Evolutionary conservation across 2,797 vertebrate species (phyloP), one percentile per base, ranked within the genome.

Genomic region (Argya squamiceps): DNA sequence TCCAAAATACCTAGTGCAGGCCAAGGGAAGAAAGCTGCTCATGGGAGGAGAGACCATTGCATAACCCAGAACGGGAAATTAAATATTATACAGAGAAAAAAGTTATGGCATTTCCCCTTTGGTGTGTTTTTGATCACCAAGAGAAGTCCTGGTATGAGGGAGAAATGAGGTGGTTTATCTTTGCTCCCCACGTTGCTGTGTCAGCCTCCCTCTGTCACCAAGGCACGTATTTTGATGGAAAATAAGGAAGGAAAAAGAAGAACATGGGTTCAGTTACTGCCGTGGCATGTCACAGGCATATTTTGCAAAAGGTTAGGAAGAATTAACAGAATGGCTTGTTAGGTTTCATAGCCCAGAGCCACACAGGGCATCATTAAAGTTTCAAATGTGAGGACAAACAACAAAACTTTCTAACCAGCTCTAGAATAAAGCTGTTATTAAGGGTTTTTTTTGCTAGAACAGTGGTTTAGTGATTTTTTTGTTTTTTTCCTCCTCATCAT

Each of bases 201-300:
- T 63, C 70, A 39, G 30, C 56, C 59, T 88, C 39, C 58, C 70
- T 71, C 49, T 70, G 65, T 56, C 71, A 74, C 36, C 52, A 30
- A 52, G 77, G 79, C 53, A 75, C 0, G 2, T 39, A 46, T 75
- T 77, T 49, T 12, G 49, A 5, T 26, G 60, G 65, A 91, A 90
- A 92, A 87, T 56, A 79, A 44, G 73, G 88, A 93, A 94, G 64
- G 67, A 73, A 84, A 82, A 85, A 74, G 83, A 41, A 88, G 46
- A 91, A 83, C 55, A 1, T 26, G 58, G n/a, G 78, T 79, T 77
- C 29, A 27, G 86, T 7, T 63, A 20, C 6, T 52, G 30, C 20
- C 1, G 1, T 15, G 32, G 32, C 22, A 3, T 11, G 30, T 49
- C 59, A 49, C 67, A 20, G 63, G 20, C 23, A 0, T 4, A 5